A percentile compares a stretch with the other conserved stretches of the same genome.
Evolutionary conservation across 2,888 invertebrate species (phyloP).

Genomic region (Ichneumon xanthorius): DNA sequence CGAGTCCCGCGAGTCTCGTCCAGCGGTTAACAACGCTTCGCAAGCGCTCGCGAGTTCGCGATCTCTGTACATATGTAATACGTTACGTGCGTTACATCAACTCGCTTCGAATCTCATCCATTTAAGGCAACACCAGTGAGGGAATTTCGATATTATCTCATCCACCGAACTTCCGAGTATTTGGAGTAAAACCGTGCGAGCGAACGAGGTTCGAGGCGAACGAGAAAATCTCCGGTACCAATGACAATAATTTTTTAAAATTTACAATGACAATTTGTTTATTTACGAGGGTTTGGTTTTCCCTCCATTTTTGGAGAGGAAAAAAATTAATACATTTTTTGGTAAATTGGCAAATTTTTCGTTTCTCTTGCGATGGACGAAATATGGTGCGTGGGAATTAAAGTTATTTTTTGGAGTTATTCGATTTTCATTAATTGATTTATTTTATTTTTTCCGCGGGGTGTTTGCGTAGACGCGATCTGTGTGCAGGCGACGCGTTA

Average conservation of each 20-base stretch:
- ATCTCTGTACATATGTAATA: background rate
- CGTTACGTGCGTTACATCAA: background rate
- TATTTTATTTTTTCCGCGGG: background rate
- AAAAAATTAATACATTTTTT: too few species aligned
- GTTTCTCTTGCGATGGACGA: too few species aligned
- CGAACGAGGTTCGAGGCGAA: background rate
- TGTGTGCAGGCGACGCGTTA: too few species aligned
- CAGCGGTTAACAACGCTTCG: slow-evolving; percentile 10
- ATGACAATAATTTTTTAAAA: too few species aligned
- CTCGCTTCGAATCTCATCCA: background rate
- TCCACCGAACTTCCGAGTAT: slow-evolving; percentile 8
- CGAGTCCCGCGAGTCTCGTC: slow-evolving; percentile 34
- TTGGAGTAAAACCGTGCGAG: slow-evolving; percentile 2
- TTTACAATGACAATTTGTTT: too few species aligned
- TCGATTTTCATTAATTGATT: background rate
- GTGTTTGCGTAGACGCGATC: background rate
- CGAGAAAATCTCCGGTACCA: slow-evolving; percentile 4
- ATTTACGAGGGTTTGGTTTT: too few species aligned
- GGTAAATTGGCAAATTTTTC: too few species aligned
- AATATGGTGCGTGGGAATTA: background rate
- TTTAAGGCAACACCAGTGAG: background rate
- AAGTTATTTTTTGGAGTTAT: background rate
- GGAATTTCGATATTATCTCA: slow-evolving; percentile 17
- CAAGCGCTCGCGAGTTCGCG: slow-evolving; percentile 14
- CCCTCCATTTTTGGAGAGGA: too few species aligned